Percentiles rank a stretch among this genome's conserved stretches.
phyloP scores from a whole-genome alignment of 2,113 vertebrate genomes.

The Ptyas mucosa region DNA sequence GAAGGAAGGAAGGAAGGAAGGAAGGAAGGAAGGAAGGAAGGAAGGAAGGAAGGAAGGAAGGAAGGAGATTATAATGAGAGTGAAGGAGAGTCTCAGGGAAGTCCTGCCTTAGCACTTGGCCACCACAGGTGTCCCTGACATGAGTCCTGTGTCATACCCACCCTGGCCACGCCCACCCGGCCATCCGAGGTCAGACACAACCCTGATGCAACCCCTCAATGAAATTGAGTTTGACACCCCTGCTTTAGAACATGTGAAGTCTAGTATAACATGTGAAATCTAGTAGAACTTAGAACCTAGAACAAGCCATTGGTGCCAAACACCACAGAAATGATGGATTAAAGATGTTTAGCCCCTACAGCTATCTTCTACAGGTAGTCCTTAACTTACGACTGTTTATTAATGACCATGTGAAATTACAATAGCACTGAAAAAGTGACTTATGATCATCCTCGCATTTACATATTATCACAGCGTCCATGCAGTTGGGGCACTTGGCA shows the following conservation, averaged over 20 bases:
- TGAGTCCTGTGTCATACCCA: too few relatives aligned
- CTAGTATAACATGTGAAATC: not conserved
- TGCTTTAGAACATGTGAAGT: not conserved
- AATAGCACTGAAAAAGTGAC: not conserved
- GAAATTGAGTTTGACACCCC: too few relatives aligned
- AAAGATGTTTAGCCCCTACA: not conserved
- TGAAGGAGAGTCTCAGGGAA: too few relatives aligned
- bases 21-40: too few relatives aligned
- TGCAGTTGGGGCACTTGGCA: not conserved
- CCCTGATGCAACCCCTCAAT: too few relatives aligned
- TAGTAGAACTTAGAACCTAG: not conserved
- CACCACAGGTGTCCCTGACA: too few relatives aligned
- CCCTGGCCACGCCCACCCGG: too few relatives aligned
- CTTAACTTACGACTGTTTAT: not conserved
- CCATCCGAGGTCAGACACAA: too few relatives aligned
- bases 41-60: too few relatives aligned
- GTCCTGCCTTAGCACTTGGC: too few relatives aligned
- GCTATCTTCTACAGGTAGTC: not conserved
- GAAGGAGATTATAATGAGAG: too few relatives aligned
- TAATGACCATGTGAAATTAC: not conserved
- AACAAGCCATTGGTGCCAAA: not conserved
- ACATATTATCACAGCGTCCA: not conserved
- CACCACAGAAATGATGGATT: not conserved
- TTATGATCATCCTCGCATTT: not conserved
- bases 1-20: too few relatives aligned